Percentiles rank a stretch among this genome's conserved stretches.
Conservation (phyloP, 2,888 invertebrate genomes). For the Callinectes sapidus region DNA sequence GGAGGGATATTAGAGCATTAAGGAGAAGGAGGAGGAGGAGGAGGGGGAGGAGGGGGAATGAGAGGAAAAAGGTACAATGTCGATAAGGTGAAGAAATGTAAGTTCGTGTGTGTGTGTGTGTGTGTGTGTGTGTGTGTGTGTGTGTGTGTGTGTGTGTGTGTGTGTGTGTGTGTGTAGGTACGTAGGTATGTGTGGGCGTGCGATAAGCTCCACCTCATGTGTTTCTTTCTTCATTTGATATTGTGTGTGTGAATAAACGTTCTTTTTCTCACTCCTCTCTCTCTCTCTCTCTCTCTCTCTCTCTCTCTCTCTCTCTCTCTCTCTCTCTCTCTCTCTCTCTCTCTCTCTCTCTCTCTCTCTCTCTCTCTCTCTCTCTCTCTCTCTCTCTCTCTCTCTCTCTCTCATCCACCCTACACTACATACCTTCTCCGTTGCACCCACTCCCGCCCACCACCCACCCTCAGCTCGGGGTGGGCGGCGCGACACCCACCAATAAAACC, state of each 20-base stretch:
- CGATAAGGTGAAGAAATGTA: constrained; percentile 18
- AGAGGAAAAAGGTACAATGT: not conserved
- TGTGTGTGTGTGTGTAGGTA: not conserved
- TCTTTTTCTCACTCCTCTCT: not conserved
- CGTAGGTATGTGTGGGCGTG: not conserved
- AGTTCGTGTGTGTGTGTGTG: constrained; percentile 19
- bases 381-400: too few relatives aligned
- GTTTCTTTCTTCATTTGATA: not conserved
- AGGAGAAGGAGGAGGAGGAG: constrained; percentile 7
- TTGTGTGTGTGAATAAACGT: not conserved
- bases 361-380: too few relatives aligned
- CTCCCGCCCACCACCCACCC: not conserved
- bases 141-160: constrained; percentile 44
- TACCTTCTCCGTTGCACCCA: not conserved
- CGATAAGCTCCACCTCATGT: not conserved
- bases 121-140: constrained; percentile 44
- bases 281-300: too few relatives aligned
- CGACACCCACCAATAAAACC: not conserved
- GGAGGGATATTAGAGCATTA: constrained; percentile 21
- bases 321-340: too few relatives aligned
- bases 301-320: too few relatives aligned
- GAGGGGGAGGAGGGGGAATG: not conserved
- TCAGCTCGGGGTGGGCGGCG: not conserved
- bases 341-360: too few relatives aligned
- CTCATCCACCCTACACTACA: not conserved